A percentile compares a stretch with the other conserved stretches of the same genome.
Conservation (phyloP, 2,113 vertebrate genomes). For the Cottus gobio region DNA sequence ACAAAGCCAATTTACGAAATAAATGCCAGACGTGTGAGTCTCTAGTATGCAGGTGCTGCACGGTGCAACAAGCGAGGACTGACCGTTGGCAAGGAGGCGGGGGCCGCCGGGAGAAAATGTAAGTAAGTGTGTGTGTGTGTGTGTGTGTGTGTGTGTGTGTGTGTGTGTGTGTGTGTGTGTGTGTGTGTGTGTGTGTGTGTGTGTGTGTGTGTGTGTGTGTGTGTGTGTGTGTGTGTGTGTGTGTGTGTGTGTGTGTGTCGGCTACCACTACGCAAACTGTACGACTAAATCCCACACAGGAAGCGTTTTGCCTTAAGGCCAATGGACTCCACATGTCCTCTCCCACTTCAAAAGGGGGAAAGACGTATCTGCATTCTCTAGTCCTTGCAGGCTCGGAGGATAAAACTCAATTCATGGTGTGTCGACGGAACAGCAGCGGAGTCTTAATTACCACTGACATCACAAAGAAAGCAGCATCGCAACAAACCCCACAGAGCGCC, state of each 20-base stretch:
- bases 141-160: slow-evolving; percentile 10
- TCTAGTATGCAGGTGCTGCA: slow-evolving; percentile 4
- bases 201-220: neutral
- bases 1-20: slow-evolving; percentile 17
- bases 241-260: slow-evolving; percentile 27
- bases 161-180: slow-evolving; percentile 26
- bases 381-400: slow-evolving; percentile 7
- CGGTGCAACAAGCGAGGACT: neutral
- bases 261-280: slow-evolving; percentile 58
- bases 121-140: neutral
- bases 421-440: neutral
- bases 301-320: slow-evolving; percentile 49
- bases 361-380: slow-evolving; percentile 30
- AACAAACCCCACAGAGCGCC: too few relatives aligned
- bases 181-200: slow-evolving; percentile 10
- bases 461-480: too few relatives aligned
- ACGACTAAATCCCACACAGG: slow-evolving; percentile 68
- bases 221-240: slow-evolving; percentile 9
- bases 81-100: neutral
- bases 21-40: slow-evolving; percentile 13
- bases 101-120: neutral
- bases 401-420: slow-evolving; percentile 6
- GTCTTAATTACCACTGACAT: too few relatives aligned
- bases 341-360: slow-evolving; percentile 58
- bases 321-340: slow-evolving; percentile 70